A percentile compares a stretch with the other conserved stretches of the same genome.
phyloP scores from a whole-genome alignment of 2,888 invertebrate genomes.

The Ernsta delagoae region DNA sequence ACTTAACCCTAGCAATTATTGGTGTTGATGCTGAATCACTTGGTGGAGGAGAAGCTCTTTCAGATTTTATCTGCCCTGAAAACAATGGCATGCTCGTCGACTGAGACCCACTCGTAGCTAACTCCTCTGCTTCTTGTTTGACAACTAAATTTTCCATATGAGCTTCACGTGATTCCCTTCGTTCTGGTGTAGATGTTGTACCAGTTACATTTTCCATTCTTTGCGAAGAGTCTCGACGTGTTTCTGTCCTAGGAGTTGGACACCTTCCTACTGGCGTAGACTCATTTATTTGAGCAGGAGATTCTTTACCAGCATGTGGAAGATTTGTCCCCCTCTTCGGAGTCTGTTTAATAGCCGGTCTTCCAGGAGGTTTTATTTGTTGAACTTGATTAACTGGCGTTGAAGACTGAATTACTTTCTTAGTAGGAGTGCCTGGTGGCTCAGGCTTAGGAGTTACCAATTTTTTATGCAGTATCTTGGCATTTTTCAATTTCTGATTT shows the following conservation, averaged over 20 bases:
- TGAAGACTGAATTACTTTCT: conserved; percentile 47
- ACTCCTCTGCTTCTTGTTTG: conserved; percentile 65
- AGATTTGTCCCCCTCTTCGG: conserved; percentile 68
- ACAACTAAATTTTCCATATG: conserved; percentile 63
- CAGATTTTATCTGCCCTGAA: conserved; percentile 68
- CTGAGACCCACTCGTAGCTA: conserved; percentile 47
- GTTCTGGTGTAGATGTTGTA: conserved; percentile 45
- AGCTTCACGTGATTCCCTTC: conserved; percentile 54
- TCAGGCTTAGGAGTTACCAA: conserved; percentile 50
- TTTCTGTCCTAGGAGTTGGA: conserved; percentile 11
- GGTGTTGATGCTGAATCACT: conserved; percentile 55
- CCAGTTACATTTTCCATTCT: conserved; percentile 14
- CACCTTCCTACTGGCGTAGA: conserved; percentile 3
- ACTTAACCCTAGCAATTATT: conserved; percentile 64
- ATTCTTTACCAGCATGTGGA: conserved; percentile 51
- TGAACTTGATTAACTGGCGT: conserved; percentile 49
- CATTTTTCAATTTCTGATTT: conserved; percentile 43
- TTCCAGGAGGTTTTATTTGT: conserved; percentile 51
- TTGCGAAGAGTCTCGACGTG: conserved; percentile 14
- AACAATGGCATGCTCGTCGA: conserved; percentile 60
- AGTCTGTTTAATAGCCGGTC: conserved; percentile 74
- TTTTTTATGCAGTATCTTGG: conserved; percentile 54
- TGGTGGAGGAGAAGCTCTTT: conserved; percentile 65
- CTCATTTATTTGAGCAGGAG: conserved; percentile 44
- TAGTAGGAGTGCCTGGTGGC: conserved; percentile 47